Evolutionary conservation across 2,888 invertebrate genomes (phyloP).

Genomic region (Parasteatoda lunata): DNA sequence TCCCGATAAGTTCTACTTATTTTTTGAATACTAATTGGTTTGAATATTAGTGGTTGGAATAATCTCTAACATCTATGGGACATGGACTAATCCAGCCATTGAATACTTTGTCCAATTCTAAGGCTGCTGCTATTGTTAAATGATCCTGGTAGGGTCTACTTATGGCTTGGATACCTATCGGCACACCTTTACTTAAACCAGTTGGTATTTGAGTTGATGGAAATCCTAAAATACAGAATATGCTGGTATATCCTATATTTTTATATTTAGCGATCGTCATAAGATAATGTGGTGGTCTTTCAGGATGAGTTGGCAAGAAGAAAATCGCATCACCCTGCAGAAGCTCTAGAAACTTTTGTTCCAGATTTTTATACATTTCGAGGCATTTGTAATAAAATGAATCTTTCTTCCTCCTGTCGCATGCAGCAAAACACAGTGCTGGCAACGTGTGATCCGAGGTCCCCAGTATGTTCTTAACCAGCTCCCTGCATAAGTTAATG

Average conservation of each 20-base stretch:
- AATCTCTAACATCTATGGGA: slow-evolving; percentile 7
- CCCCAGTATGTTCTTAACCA: slow-evolving; percentile 27
- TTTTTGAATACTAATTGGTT: slow-evolving; percentile 84
- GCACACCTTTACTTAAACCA: slow-evolving; percentile 83
- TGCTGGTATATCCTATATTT: slow-evolving; percentile 89
- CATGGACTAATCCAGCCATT: slow-evolving; percentile 82
- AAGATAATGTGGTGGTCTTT: slow-evolving; percentile 89
- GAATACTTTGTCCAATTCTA: slow-evolving; percentile 84
- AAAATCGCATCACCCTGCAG: slow-evolving; percentile 83
- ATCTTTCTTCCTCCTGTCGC: slow-evolving; percentile 77
- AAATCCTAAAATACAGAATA: slow-evolving; percentile 89
- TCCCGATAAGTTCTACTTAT: slow-evolving; percentile 79
- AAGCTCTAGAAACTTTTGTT: slow-evolving; percentile 26
- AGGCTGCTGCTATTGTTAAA: slow-evolving; percentile 86
- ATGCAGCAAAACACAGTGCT: slow-evolving; percentile 67
- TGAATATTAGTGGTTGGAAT: neutral
- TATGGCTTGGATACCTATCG: slow-evolving; percentile 84
- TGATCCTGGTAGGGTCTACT: slow-evolving; percentile 80
- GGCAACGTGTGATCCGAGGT: slow-evolving; percentile 49
- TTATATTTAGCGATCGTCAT: slow-evolving; percentile 87
- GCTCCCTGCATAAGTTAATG: slow-evolving; percentile 73
- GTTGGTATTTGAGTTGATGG: slow-evolving; percentile 90
- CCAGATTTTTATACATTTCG: slow-evolving; percentile 12
- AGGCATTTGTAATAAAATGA: slow-evolving; percentile 35
- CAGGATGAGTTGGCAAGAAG: slow-evolving; percentile 91